phyloP scores from a whole-genome alignment of 2,888 invertebrate genomes.

The Pollenia amentaria region DNA sequence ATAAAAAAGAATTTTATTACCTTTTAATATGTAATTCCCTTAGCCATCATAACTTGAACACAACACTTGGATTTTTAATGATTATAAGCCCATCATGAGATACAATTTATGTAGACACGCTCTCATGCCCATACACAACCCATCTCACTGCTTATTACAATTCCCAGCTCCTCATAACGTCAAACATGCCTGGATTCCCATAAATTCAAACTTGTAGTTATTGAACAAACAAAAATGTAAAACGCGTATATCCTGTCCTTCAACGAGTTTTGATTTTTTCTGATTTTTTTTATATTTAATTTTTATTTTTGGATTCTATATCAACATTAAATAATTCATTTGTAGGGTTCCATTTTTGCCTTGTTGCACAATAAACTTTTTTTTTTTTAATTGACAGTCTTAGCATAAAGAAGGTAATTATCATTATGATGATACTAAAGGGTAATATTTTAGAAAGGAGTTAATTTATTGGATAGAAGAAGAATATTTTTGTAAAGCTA shows the following conservation, averaged over 20 bases:
- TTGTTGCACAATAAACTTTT: conserved; percentile 17
- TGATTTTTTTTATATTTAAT: conserved; percentile 39
- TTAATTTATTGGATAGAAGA: not conserved
- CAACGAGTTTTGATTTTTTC: conserved; percentile 60
- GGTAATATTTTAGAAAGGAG: conserved; percentile 34
- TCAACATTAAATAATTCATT: conserved; percentile 60
- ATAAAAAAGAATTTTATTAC: conserved; percentile 72
- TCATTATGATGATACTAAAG: conserved; percentile 55
- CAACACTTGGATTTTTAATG: conserved; percentile 73
- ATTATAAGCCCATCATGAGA: conserved; percentile 67
- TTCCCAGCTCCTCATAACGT: conserved; percentile 35
- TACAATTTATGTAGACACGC: conserved; percentile 61
- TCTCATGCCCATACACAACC: not conserved
- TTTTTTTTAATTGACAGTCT: conserved; percentile 60
- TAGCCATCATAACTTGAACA: conserved; percentile 73
- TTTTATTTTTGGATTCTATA: conserved; percentile 53
- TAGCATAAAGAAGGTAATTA: conserved; percentile 45
- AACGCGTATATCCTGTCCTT: conserved; percentile 72
- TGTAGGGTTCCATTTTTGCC: conserved; percentile 20
- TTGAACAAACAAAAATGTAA: conserved; percentile 64
- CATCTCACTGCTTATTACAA: not conserved
- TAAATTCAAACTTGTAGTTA: conserved; percentile 53
- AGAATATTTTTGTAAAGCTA: not conserved
- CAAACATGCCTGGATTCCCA: conserved; percentile 21
- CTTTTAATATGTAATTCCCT: conserved; percentile 74